Evolutionary conservation across 2,888 invertebrate species (phyloP).

Genomic region (Matsumyia berberina): DNA sequence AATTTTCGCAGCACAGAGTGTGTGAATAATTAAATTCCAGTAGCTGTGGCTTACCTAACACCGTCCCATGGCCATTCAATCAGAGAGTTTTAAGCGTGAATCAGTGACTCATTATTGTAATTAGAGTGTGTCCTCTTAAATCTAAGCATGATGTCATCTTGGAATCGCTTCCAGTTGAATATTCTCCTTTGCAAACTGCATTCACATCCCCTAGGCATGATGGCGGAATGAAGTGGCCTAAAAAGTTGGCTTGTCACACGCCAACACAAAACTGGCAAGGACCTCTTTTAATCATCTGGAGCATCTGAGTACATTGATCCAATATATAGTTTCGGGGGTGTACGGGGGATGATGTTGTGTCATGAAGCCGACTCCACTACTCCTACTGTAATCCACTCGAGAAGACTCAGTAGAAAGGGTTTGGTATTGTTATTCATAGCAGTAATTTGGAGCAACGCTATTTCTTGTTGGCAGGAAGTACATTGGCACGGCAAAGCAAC

Average conservation of each 20-base stretch:
- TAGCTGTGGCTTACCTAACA: conserved; percentile 3
- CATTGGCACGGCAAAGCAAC: conserved; percentile 11
- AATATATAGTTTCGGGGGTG: conserved; percentile 52
- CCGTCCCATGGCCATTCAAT: conserved; percentile 2
- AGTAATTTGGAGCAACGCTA: neutral
- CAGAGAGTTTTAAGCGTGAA: conserved; percentile 5
- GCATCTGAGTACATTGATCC: conserved; percentile 70
- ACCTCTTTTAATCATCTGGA: conserved; percentile 61
- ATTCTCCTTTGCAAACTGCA: neutral
- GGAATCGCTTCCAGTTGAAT: conserved; percentile 1
- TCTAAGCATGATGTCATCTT: conserved; percentile 36
- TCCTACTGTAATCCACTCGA: neutral
- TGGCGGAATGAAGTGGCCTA: conserved; percentile 40
- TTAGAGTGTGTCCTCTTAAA: conserved; percentile 16
- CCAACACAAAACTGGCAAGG: conserved; percentile 43
- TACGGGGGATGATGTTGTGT: conserved; percentile 56
- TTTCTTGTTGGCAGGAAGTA: conserved; percentile 4
- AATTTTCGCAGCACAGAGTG: conserved; percentile 20
- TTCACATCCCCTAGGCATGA: conserved; percentile 29
- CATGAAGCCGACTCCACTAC: conserved; percentile 40
- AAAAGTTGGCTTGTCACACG: conserved; percentile 22
- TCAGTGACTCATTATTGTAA: conserved; percentile 26
- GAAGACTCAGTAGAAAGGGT: neutral
- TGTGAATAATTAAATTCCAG: conserved; percentile 30
- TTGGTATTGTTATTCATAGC: conserved; percentile 28